Percentiles rank a stretch among this genome's conserved stretches.
Evolutionary conservation across 2,888 invertebrate genomes (phyloP).

Genomic region (Eristalis arbustorum): DNA sequence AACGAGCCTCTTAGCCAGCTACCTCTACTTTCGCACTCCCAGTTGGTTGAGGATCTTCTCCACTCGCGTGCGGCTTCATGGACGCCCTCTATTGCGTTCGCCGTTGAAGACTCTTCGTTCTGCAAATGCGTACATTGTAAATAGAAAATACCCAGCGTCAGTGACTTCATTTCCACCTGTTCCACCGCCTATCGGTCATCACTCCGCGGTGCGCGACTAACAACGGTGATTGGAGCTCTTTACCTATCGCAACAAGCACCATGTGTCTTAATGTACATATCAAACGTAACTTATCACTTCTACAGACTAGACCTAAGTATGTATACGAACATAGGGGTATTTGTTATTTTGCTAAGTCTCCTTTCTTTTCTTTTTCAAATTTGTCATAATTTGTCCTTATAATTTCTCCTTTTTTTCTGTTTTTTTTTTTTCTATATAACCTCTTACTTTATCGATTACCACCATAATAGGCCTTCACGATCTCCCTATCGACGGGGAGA

Average conservation of each 20-base stretch:
- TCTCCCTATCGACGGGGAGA: slow-evolving; percentile 79
- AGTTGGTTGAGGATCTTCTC: too few relatives aligned
- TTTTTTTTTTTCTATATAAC: slow-evolving; percentile 68
- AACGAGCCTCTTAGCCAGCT: too few relatives aligned
- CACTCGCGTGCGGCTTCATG: too few relatives aligned
- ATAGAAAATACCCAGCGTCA: too few relatives aligned
- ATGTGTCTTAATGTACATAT: slow-evolving; percentile 39
- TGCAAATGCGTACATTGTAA: too few relatives aligned
- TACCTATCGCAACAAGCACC: slow-evolving; percentile 2
- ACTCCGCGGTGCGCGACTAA: not conserved
- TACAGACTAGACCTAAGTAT: slow-evolving; percentile 72
- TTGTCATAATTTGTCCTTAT: slow-evolving; percentile 32
- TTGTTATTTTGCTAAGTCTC: slow-evolving; percentile 46
- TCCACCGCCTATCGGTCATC: slow-evolving; percentile 9
- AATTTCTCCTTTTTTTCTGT: slow-evolving; percentile 71
- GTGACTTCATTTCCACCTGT: not conserved
- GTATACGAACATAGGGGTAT: not conserved
- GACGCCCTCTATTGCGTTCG: too few relatives aligned
- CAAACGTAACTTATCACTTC: slow-evolving; percentile 1
- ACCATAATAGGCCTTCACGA: slow-evolving; percentile 76
- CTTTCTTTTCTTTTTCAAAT: not conserved
- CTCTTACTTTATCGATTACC: slow-evolving; percentile 65
- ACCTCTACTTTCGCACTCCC: too few relatives aligned
- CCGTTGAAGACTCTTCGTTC: too few relatives aligned
- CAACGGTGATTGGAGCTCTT: slow-evolving; percentile 16